These are phyloP conservation scores for Regulus satrapa DNA, from an alignment of 2,113 vertebrate species.

Conservation along the genomic window DNA sequence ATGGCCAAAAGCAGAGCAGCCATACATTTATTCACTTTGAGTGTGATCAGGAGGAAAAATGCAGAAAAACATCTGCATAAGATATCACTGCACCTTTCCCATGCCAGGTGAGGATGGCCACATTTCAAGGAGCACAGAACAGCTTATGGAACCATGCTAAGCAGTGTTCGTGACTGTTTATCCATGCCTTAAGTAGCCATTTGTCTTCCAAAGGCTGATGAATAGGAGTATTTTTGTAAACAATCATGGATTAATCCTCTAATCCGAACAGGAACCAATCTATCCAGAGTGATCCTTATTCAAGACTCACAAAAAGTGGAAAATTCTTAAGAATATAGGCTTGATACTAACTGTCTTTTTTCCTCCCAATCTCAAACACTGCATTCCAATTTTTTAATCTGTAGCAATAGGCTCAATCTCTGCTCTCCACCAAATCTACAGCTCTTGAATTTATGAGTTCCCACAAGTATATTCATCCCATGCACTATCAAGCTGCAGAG, in stretches of 20 bases:
- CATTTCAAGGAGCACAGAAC: not conserved
- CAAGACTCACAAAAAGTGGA: not conserved
- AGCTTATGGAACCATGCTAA: not conserved
- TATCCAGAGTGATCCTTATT: not conserved
- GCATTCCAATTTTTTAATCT: not conserved
- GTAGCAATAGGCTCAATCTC: not conserved
- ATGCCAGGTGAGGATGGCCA: not conserved
- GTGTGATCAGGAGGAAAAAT: not conserved
- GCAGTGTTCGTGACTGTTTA: not conserved
- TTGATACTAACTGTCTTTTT: not conserved
- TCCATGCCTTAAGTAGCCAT: not conserved
- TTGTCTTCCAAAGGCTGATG: not conserved
- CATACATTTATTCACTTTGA: fast-evolving
- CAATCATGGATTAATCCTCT: not conserved
- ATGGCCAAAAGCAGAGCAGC: not conserved
- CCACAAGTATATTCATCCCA: not conserved
- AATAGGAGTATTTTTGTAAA: not conserved
- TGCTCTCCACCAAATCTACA: not conserved
- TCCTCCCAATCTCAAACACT: fast-evolving
- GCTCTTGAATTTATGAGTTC: not conserved
- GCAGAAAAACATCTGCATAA: not conserved
- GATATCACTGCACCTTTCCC: not conserved
- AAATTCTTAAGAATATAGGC: not conserved
- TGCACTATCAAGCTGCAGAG: not conserved
- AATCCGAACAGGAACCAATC: not conserved